phyloP scores from a whole-genome alignment of 2,888 invertebrate genomes.

The Morpho deidamia region DNA sequence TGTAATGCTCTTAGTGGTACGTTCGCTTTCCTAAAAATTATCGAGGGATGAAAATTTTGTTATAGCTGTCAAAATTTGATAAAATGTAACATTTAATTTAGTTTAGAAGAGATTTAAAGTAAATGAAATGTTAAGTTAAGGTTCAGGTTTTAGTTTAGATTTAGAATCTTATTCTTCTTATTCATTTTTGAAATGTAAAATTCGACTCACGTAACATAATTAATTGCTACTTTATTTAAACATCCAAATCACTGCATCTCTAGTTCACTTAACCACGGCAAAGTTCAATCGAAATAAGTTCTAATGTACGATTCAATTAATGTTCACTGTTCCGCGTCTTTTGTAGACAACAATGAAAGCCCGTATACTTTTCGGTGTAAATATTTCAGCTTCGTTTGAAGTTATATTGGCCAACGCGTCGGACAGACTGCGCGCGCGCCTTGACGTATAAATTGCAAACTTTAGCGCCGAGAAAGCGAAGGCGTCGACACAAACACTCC shows the following conservation, averaged over 20 bases:
- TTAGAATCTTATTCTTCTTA: not conserved
- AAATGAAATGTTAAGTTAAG: too few relatives aligned
- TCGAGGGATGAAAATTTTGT: too few relatives aligned
- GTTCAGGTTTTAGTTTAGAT: too few relatives aligned
- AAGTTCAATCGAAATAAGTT: not conserved
- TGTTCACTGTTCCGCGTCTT: not conserved
- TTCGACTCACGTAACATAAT: not conserved
- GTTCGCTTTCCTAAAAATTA: too few relatives aligned
- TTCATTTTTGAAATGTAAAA: not conserved
- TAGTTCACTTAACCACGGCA: conserved; percentile 12
- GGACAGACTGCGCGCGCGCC: conserved; percentile 59
- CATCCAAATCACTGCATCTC: conserved; percentile 3
- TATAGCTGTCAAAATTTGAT: too few relatives aligned
- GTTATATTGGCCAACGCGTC: conserved; percentile 61
- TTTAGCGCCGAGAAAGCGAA: conserved; percentile 41
- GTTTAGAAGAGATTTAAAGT: too few relatives aligned
- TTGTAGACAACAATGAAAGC: conserved; percentile 25
- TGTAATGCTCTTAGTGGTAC: too few relatives aligned
- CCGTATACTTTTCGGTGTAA: conserved; percentile 43
- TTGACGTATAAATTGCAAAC: conserved; percentile 42
- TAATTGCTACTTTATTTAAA: conserved; percentile 14
- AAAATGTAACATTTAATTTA: too few relatives aligned
- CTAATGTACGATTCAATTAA: conserved; percentile 15
- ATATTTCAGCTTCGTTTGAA: conserved; percentile 61
- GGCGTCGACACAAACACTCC: conserved; percentile 46